These are phyloP conservation scores for Chromobotia macracanthus DNA, from an alignment of 2,797 vertebrate genomes.

Conservation along the genomic window DNA sequence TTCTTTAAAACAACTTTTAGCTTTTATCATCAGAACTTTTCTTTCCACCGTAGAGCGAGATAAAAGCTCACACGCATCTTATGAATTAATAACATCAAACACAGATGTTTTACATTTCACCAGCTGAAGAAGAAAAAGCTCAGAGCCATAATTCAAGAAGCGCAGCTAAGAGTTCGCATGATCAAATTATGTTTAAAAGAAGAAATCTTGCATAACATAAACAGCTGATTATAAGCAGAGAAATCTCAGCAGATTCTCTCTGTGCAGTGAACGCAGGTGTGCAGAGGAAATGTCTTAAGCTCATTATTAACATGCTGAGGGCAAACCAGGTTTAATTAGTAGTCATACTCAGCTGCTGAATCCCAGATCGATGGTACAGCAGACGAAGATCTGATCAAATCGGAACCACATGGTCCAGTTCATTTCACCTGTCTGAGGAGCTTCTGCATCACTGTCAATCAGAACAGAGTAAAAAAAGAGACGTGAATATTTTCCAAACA, in stretches of 20 bases:
- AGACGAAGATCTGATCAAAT: neutral
- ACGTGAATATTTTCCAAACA: no score
- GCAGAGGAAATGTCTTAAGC: neutral
- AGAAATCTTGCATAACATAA: conserved; percentile 19
- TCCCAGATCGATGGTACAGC: neutral
- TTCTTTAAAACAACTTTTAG: conserved; percentile 10
- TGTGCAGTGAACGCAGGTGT: neutral
- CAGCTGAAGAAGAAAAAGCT: conserved; percentile 11
- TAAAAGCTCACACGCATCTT: conserved; percentile 27
- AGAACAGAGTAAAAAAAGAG: no score
- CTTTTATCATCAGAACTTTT: conserved; percentile 18
- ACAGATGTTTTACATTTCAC: neutral
- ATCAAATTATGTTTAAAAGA: conserved; percentile 27
- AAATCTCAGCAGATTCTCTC: conserved; percentile 21
- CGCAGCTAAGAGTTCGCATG: neutral
- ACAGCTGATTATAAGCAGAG: conserved; percentile 8
- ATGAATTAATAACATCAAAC: conserved; percentile 47
- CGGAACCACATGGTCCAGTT: no score
- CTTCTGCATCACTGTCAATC: no score
- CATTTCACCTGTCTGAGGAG: no score
- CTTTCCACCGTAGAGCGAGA: conserved; percentile 26
- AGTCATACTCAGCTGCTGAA: no score
- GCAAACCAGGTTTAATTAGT: conserved; percentile 6
- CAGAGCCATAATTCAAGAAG: conserved; percentile 22
- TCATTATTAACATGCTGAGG: conserved; percentile 1